A percentile compares a stretch with the other conserved stretches of the same genome.
Evolutionary conservation across 30 jellyfish, hydroid and myxozoan species (phyloP).

Genomic region (Cassiopea xamachana): DNA sequence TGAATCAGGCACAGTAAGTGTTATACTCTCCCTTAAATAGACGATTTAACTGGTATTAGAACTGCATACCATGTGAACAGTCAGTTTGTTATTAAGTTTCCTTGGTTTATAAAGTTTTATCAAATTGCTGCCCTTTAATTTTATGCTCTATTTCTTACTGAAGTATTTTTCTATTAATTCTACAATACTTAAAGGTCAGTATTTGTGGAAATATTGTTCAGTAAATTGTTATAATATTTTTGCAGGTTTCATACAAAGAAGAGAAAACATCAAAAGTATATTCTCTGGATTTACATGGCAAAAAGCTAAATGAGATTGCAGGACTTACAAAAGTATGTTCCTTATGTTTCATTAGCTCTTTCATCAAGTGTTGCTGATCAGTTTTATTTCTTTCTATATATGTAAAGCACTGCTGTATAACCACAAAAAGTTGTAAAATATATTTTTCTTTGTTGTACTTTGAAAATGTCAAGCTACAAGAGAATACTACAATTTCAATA

Average conservation of each 20-base stretch:
- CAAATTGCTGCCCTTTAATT: too few relatives aligned
- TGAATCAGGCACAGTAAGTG: too few relatives aligned
- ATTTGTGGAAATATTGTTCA: not conserved
- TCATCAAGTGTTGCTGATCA: not conserved
- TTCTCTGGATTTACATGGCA: conserved; percentile 44
- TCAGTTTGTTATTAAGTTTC: too few relatives aligned
- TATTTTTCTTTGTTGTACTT: too few relatives aligned
- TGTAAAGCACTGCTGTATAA: not conserved
- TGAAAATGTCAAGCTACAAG: too few relatives aligned
- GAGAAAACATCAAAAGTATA: conserved; percentile 44
- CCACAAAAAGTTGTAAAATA: not conserved
- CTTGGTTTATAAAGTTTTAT: too few relatives aligned
- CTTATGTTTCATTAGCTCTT: not conserved
- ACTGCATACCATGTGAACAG: too few relatives aligned
- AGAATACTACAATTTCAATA: too few relatives aligned
- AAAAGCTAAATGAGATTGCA: conserved; percentile 2
- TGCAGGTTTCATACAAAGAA: not conserved
- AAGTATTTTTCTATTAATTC: too few relatives aligned
- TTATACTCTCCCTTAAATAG: too few relatives aligned
- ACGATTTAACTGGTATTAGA: too few relatives aligned
- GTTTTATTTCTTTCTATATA: too few relatives aligned
- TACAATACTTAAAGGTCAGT: not conserved
- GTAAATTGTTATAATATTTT: not conserved
- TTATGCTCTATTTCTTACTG: not conserved
- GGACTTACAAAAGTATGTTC: conserved; percentile 31